Percentiles rank a stretch among this genome's conserved stretches.
phyloP scores from a whole-genome alignment of 2,113 vertebrate species.

The Misgurnus anguillicaudatus region DNA sequence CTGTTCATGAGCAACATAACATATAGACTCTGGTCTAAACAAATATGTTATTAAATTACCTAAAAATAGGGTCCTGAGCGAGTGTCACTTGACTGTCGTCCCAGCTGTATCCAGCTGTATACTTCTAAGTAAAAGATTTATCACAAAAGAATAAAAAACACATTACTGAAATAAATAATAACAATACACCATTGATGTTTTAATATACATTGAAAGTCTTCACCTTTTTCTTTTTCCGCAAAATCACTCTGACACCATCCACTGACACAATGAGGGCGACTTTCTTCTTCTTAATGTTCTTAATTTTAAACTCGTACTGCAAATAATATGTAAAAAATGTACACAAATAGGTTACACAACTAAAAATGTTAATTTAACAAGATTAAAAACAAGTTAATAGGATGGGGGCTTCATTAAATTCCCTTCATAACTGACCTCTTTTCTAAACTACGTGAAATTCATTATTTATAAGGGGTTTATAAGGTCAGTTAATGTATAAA shows the following conservation, averaged over 20 bases:
- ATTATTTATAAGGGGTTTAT: too few species aligned
- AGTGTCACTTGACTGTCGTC: conserved; percentile 88
- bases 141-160: conserved; percentile 14
- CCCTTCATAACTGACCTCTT: too few species aligned
- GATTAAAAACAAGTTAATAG: too few species aligned
- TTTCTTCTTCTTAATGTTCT: conserved; percentile 99
- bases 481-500: too few species aligned
- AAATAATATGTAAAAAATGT: conserved; percentile 2
- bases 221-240: conserved; percentile 96
- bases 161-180: neutral
- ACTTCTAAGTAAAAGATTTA: conserved; percentile 77
- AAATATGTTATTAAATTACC: conserved; percentile 68
- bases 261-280: conserved; percentile 91
- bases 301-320: conserved; percentile 97
- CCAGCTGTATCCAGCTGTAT: conserved; percentile 83
- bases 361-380: neutral
- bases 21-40: neutral
- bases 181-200: neutral
- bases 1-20: neutral
- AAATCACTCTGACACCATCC: conserved; percentile 86
- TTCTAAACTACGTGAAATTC: too few species aligned
- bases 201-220: conserved; percentile 29
- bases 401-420: too few species aligned
- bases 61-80: conserved; percentile 95
- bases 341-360: neutral